These are phyloP conservation scores for Diorhabda sublineata DNA, from an alignment of 1,140 invertebrate species.

Conservation along the genomic window DNA sequence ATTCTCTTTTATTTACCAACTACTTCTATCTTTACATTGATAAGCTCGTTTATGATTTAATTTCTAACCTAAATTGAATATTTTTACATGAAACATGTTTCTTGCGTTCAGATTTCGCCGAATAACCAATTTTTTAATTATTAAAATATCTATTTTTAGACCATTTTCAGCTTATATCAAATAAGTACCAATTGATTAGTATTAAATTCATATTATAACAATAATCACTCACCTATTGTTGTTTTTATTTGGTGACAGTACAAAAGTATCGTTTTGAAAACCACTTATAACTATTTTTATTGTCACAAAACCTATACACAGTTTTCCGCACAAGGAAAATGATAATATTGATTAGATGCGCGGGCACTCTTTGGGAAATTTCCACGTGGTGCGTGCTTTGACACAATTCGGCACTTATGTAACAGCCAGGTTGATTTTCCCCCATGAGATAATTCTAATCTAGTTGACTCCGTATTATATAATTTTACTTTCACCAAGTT, in stretches of 20 bases:
- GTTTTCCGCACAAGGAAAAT: neutral
- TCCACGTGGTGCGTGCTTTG: constrained; percentile 14
- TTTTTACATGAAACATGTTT: no score
- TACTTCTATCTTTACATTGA: no score
- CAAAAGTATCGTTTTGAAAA: neutral
- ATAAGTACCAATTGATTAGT: neutral
- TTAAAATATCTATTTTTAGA: neutral
- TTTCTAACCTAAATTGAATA: no score
- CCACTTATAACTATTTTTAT: neutral
- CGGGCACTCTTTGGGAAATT: neutral
- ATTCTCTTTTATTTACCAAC: no score
- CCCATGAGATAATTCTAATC: no score
- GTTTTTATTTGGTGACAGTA: neutral
- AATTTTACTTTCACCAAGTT: no score
- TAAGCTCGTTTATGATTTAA: no score
- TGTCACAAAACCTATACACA: constrained; percentile 4
- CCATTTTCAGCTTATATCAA: neutral
- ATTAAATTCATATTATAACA: neutral
- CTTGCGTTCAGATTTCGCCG: no score
- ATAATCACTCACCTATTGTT: neutral
- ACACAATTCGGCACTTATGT: neutral
- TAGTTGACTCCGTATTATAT: no score
- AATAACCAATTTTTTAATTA: neutral
- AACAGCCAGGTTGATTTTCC: no score
- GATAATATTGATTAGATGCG: constrained; percentile 14